A percentile compares a stretch with the other conserved stretches of the same genome.
phyloP scores from a whole-genome alignment of 1,140 invertebrate species.

The roundworm (Caenorhabditis elegans) region WBcel235 BX284602.5:10496001-10496500 shows the following conservation, averaged over 20 bases:
- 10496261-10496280: not conserved
- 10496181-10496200: no score
- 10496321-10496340: not conserved
- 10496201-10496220: no score
- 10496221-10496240: not conserved
- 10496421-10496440: not conserved
- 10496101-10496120: no score
- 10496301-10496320: not conserved
- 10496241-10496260: not conserved
- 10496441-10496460: not conserved
- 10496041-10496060: no score
- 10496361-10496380: not conserved
- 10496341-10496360: not conserved
- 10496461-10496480: not conserved
- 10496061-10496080: no score
- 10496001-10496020: no score
- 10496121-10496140: no score
- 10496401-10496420: constrained; percentile 18
- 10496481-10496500: not conserved
- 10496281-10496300: constrained; percentile 4
- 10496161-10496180: no score
- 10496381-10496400: not conserved
- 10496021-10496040: no score
- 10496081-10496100: no score
- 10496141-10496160: no score